Conservation (phyloP, 2,797 vertebrate species). For the Carduelis carduelis region DNA sequence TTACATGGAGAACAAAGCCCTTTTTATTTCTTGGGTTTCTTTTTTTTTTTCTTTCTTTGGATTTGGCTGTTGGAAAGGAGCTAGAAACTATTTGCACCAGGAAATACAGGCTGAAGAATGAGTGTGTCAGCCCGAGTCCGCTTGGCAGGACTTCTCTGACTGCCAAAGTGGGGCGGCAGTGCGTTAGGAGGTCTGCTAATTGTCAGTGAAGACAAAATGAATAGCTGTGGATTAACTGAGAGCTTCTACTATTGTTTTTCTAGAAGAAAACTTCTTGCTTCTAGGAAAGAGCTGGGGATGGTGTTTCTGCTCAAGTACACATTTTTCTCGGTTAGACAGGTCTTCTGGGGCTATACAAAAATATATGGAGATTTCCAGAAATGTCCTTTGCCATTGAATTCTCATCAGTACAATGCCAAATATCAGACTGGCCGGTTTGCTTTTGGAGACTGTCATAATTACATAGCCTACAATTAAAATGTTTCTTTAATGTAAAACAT, state of each 20-base stretch:
- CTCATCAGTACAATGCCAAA: not conserved
- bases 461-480: not conserved
- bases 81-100: constrained; percentile 45
- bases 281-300: constrained; percentile 26
- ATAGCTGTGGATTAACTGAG: constrained; percentile 37
- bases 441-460: not conserved
- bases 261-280: constrained; percentile 28
- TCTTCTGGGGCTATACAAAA: not conserved
- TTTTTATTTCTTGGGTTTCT: not conserved
- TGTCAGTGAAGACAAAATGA: constrained; percentile 48
- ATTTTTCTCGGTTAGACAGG: not conserved
- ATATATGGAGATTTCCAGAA: not conserved
- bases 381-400: not conserved
- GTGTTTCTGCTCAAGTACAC: not conserved
- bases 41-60: not conserved
- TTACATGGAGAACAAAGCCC: constrained; percentile 37
- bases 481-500: not conserved
- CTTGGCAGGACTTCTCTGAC: not conserved
- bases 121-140: not conserved
- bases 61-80: constrained; percentile 33
- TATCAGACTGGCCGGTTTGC: not conserved
- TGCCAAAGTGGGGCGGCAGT: constrained; percentile 5
- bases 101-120: constrained; percentile 50
- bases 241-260: constrained; percentile 31
- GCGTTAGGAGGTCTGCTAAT: constrained; percentile 1